Evolutionary conservation across 2,888 invertebrate species (phyloP).

Genomic region (Hirtodrosophila duncani): DNA sequence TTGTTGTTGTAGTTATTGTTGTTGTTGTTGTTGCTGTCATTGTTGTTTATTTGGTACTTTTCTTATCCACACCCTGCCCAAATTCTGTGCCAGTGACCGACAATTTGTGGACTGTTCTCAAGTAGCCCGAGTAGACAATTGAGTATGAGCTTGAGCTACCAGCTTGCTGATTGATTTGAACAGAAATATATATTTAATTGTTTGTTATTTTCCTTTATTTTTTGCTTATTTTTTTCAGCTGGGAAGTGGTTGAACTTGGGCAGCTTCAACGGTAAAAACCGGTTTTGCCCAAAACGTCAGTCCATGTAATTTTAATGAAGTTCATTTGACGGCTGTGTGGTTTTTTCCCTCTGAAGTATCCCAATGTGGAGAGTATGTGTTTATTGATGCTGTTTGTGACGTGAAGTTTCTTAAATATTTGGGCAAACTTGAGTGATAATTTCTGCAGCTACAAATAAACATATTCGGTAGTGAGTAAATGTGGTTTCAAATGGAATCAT

Average conservation of each 20-base stretch:
- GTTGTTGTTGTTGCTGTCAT: slow-evolving; percentile 22
- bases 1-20: slow-evolving; percentile 8
- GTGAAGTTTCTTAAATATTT: no score
- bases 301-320: slow-evolving; percentile 21
- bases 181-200: slow-evolving; percentile 18
- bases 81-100: slow-evolving; percentile 67
- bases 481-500: no score
- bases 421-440: no score
- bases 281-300: slow-evolving; percentile 5
- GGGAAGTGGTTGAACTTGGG: slow-evolving; percentile 25
- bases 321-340: slow-evolving; percentile 1
- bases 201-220: background rate
- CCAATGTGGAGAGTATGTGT: no score
- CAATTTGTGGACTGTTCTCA: slow-evolving; percentile 38
- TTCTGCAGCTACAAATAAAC: no score
- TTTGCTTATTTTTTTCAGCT: background rate
- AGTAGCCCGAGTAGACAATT: slow-evolving; percentile 36
- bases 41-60: slow-evolving; percentile 13
- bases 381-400: no score
- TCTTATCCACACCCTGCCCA: slow-evolving; percentile 48
- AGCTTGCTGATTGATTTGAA: slow-evolving; percentile 33
- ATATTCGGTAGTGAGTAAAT: no score
- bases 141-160: slow-evolving; percentile 30
- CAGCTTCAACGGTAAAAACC: slow-evolving; percentile 30
- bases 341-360: slow-evolving; percentile 5